These are phyloP conservation scores for Halcyon malimbica DNA, from an alignment of 2,113 vertebrate species.

Conservation along the genomic window DNA sequence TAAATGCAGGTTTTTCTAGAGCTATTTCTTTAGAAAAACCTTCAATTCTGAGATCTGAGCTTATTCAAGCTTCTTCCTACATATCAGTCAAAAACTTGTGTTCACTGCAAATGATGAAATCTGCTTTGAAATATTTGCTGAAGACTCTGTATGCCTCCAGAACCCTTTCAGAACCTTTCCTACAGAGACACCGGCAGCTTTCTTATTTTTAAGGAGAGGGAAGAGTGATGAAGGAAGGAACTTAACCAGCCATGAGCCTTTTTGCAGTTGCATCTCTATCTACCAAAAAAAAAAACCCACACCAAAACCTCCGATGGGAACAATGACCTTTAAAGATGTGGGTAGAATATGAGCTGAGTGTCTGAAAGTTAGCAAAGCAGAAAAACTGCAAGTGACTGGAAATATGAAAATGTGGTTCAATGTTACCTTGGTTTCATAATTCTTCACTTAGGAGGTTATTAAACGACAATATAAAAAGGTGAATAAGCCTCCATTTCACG, in stretches of 20 bases:
- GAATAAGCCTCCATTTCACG: conserved; percentile 15
- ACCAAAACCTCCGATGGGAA: neutral
- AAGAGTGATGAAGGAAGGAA: neutral
- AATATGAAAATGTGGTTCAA: conserved; percentile 1
- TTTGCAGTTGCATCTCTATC: conserved; percentile 10
- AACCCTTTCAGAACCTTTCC: conserved; percentile 63
- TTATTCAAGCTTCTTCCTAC: conserved; percentile 68
- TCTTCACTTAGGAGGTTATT: neutral
- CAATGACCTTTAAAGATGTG: conserved; percentile 58
- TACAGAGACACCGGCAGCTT: neutral
- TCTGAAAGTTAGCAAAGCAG: conserved; percentile 65
- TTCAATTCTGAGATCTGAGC: conserved; percentile 76
- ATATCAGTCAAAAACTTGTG: conserved; percentile 52
- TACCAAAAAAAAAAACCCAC: neutral
- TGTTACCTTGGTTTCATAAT: conserved; percentile 29
- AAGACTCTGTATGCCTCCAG: conserved; percentile 47
- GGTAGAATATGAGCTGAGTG: conserved; percentile 23
- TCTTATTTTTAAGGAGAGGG: neutral
- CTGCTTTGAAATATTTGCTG: conserved; percentile 71
- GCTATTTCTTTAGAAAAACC: conserved; percentile 70
- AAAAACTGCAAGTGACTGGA: conserved; percentile 35
- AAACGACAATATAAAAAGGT: conserved; percentile 1
- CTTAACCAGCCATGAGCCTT: neutral
- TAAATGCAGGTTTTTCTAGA: conserved; percentile 74
- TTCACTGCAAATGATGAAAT: conserved; percentile 58